Percentiles rank a stretch among this genome's conserved stretches.
phyloP scores from a whole-genome alignment of 2,113 vertebrate genomes.

The Heterotis niloticus region DNA sequence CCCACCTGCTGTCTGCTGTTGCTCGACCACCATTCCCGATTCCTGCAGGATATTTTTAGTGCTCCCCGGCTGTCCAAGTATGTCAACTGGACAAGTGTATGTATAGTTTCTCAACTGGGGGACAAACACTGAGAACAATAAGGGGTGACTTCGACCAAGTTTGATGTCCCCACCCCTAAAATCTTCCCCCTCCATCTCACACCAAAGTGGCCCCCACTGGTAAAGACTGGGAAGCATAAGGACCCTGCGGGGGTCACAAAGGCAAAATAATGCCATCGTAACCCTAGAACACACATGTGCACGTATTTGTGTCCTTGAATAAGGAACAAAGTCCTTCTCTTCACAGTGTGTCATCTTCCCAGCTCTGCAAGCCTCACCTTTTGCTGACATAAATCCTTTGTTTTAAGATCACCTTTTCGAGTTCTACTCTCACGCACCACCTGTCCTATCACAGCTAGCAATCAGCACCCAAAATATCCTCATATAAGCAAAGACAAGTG shows the following conservation, averaged over 20 bases:
- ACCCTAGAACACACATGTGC: background rate
- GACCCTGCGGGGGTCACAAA: background rate
- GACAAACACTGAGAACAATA: slow-evolving; percentile 39
- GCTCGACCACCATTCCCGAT: slow-evolving; percentile 46
- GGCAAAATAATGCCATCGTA: background rate
- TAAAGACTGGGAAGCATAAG: background rate
- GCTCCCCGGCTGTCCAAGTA: slow-evolving; percentile 59
- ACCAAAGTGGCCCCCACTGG: no score
- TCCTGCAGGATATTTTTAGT: slow-evolving; percentile 58
- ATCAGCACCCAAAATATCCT: no score
- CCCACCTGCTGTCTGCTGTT: background rate
- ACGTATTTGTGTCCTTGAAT: background rate
- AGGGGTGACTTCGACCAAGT: slow-evolving; percentile 56
- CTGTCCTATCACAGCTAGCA: no score
- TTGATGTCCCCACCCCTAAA: background rate
- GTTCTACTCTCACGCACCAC: no score
- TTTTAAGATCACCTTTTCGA: no score
- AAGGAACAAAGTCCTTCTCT: slow-evolving; percentile 14
- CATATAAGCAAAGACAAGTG: no score
- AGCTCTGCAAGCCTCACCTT: no score
- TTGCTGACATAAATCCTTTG: no score
- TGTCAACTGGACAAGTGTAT: slow-evolving; percentile 52
- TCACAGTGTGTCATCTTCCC: no score
- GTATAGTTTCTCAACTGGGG: slow-evolving; percentile 11
- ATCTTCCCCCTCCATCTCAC: background rate